Evolutionary conservation across 2,113 vertebrate species (phyloP).

Genomic region (Platysternon megacephalum): DNA sequence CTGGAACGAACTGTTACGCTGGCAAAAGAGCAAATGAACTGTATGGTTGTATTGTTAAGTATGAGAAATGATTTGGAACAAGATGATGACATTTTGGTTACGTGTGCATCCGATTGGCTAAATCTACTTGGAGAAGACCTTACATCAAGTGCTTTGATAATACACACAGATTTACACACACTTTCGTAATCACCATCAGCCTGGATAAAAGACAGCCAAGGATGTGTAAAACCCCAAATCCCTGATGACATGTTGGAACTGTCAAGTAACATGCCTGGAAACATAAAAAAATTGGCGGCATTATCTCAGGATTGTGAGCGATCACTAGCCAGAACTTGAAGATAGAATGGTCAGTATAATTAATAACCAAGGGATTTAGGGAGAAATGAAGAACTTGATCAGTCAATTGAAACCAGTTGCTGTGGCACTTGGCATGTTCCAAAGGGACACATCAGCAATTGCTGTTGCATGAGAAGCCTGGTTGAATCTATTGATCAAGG

Average conservation of each 20-base stretch:
- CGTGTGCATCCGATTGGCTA: not conserved
- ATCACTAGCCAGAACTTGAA: not conserved
- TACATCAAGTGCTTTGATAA: not conserved
- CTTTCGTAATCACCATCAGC: not conserved
- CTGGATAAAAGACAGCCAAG: not conserved
- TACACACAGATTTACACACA: not conserved
- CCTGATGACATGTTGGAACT: not conserved
- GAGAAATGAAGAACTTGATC: not conserved
- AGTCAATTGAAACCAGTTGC: not conserved
- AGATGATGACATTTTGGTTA: not conserved
- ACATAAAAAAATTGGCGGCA: not conserved
- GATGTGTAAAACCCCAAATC: not conserved
- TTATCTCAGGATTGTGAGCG: not conserved
- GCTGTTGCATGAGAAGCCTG: not conserved
- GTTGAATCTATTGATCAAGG: not conserved
- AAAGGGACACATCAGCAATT: not conserved
- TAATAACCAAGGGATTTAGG: not conserved
- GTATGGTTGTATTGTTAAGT: not conserved
- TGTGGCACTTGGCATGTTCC: not conserved
- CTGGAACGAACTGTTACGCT: not conserved
- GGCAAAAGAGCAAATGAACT: not conserved
- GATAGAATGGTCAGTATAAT: not conserved
- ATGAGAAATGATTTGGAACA: not conserved
- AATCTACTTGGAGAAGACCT: not conserved
- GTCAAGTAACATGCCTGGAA: not conserved